Evolutionary conservation across 2,888 invertebrate genomes (phyloP).

Genomic region (Fragum fragum): DNA sequence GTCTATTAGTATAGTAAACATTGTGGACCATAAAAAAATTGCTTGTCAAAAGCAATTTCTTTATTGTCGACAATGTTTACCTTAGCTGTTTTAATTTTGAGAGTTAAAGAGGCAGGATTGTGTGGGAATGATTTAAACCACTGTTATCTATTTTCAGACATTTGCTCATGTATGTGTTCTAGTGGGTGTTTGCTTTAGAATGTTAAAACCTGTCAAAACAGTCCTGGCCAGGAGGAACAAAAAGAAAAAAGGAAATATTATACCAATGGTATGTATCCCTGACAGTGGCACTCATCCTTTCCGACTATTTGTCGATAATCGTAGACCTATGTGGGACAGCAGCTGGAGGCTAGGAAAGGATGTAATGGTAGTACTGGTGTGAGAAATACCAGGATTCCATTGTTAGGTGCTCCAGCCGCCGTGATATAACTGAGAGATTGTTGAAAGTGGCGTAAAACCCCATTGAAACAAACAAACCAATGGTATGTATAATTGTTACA

Average conservation of each 20-base stretch:
- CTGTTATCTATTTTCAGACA: constrained; percentile 87
- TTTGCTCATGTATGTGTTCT: constrained; percentile 89
- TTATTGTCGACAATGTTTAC: background rate
- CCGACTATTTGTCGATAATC: too few relatives aligned
- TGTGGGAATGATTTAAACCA: background rate
- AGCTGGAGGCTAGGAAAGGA: too few relatives aligned
- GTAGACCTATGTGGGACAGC: too few relatives aligned
- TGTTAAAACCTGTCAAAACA: constrained; percentile 86
- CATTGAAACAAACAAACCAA: too few relatives aligned
- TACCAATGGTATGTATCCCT: constrained; percentile 72
- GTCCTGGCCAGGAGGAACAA: constrained; percentile 88
- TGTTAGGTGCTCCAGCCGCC: too few relatives aligned
- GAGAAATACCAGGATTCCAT: too few relatives aligned
- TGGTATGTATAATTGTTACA: too few relatives aligned
- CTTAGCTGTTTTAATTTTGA: background rate
- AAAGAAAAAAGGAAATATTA: constrained; percentile 87
- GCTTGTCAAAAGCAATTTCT: constrained; percentile 8
- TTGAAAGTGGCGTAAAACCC: too few relatives aligned
- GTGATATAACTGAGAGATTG: too few relatives aligned
- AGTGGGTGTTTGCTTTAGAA: constrained; percentile 87
- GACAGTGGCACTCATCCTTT: too few relatives aligned
- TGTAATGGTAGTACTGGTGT: too few relatives aligned
- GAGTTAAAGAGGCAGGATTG: too few relatives aligned
- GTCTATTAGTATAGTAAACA: background rate
- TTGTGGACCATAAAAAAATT: background rate